Evolutionary conservation across 2,113 vertebrate species (phyloP).

Genomic region (Dipodomys merriami): DNA sequence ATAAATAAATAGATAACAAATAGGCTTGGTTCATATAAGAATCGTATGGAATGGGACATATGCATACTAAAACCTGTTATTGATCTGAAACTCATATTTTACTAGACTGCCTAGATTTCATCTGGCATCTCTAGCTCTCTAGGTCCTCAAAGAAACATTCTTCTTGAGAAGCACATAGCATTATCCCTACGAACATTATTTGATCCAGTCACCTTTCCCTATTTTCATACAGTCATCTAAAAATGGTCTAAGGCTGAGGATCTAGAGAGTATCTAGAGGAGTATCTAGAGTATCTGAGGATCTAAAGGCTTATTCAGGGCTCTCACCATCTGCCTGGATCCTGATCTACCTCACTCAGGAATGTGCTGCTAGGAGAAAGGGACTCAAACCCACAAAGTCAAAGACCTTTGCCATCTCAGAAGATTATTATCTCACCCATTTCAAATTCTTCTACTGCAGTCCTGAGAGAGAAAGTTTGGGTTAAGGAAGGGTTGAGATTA

Average conservation of each 20-base stretch:
- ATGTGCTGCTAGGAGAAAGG: not conserved
- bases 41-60: not conserved
- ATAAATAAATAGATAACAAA: too few relatives aligned
- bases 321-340: slow-evolving; percentile 3
- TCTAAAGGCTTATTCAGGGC: not conserved
- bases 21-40: not conserved
- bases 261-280: not conserved
- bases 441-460: not conserved
- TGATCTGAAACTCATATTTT: slow-evolving; percentile 28
- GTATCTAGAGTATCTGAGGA: too few relatives aligned
- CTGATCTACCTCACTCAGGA: slow-evolving; percentile 12
- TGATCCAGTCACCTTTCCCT: not conserved
- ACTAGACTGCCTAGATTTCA: not conserved
- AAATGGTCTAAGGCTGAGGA: not conserved
- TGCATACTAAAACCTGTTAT: not conserved
- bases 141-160: not conserved
- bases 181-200: not conserved
- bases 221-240: not conserved
- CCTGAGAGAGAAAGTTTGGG: not conserved
- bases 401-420: not conserved
- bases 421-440: slow-evolving; percentile 4
- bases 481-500: slow-evolving; percentile 38
- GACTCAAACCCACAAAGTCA: slow-evolving; percentile 5
- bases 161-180: not conserved
- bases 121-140: not conserved